phyloP scores from a whole-genome alignment of 2,113 vertebrate species.

The Aythya baeri region DNA sequence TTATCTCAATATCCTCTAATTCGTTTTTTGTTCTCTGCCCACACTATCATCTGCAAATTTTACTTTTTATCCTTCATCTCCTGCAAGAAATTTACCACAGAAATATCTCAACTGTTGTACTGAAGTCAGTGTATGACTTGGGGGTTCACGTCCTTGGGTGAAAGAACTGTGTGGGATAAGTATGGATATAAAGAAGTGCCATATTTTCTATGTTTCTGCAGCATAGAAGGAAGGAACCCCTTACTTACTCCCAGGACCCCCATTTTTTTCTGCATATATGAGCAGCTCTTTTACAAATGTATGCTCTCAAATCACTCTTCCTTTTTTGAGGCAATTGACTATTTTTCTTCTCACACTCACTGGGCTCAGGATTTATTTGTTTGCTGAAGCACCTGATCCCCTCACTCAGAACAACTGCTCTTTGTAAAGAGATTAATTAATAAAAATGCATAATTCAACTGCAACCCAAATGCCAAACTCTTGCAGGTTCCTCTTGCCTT shows the following conservation, averaged over 20 bases:
- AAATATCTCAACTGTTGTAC: fast-evolving
- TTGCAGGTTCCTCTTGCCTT: not conserved
- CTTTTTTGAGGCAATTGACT: not conserved
- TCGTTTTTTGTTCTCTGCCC: not conserved
- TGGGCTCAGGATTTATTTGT: not conserved
- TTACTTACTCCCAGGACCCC: not conserved
- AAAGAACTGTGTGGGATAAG: not conserved
- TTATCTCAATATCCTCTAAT: not conserved
- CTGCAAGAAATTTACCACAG: not conserved
- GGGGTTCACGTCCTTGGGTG: not conserved
- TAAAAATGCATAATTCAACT: not conserved
- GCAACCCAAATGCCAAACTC: not conserved
- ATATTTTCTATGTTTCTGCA: not conserved
- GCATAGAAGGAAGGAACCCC: not conserved
- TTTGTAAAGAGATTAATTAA: not conserved
- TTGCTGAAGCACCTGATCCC: not conserved
- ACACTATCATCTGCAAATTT: not conserved
- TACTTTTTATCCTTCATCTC: not conserved
- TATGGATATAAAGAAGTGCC: not conserved
- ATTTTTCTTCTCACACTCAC: not conserved
- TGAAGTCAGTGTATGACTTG: not conserved
- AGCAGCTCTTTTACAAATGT: not conserved
- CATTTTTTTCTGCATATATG: not conserved
- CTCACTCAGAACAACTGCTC: not conserved
- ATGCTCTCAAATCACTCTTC: not conserved